These are phyloP conservation scores for Habroteleia sp. DNA, from an alignment of 2,888 invertebrate genomes.

Conservation along the genomic window DNA sequence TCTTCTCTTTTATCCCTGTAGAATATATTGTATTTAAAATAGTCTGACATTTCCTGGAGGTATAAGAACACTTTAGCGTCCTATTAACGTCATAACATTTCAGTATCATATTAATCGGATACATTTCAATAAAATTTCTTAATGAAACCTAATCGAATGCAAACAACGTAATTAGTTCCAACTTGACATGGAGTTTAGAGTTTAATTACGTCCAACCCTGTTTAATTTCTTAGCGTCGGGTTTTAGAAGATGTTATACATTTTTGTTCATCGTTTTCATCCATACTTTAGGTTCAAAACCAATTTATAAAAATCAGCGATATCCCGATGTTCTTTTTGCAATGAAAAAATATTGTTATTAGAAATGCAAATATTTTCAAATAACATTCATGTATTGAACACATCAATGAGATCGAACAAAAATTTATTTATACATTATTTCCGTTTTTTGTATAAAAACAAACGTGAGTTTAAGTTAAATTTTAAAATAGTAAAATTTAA, in stretches of 20 bases:
- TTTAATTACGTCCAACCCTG: conserved; percentile 1
- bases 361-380: conserved; percentile 2
- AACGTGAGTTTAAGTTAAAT: conserved; percentile 7
- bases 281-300: too few species aligned
- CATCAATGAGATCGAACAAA: too few species aligned
- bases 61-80: conserved; percentile 7
- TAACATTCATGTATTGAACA: neutral
- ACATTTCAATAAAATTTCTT: conserved; percentile 38
- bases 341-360: neutral
- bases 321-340: too few species aligned
- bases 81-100: conserved; percentile 36
- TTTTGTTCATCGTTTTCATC: too few species aligned
- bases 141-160: conserved; percentile 37
- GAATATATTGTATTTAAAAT: neutral
- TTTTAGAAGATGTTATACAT: neutral
- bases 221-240: neutral
- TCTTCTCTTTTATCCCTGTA: neutral
- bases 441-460: neutral
- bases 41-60: conserved; percentile 1
- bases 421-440: too few species aligned
- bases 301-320: too few species aligned
- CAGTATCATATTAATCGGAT: conserved; percentile 37
- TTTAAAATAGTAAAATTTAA: conserved; percentile 3
- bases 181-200: neutral
- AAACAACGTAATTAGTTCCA: conserved; percentile 12